These are phyloP conservation scores for Metopia argyrocephala DNA, from an alignment of 2,888 invertebrate species.

Conservation along the genomic window DNA sequence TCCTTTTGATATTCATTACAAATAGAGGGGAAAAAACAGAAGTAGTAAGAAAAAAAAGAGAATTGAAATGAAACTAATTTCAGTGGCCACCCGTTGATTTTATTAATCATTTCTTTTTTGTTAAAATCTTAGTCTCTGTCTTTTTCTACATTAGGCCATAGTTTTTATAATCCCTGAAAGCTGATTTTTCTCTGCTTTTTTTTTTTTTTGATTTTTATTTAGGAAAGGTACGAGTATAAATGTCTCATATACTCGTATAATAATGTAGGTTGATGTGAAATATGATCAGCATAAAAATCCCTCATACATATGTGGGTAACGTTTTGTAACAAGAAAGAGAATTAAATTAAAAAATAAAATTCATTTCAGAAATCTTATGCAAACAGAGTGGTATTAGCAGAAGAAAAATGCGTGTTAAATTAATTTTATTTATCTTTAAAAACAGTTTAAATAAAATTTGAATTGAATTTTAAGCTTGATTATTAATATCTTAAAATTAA, in stretches of 20 bases:
- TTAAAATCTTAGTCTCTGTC: background rate
- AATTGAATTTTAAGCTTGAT: too few relatives aligned
- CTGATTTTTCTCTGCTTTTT: constrained; percentile 12
- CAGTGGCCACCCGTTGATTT: constrained; percentile 66
- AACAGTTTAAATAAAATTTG: too few relatives aligned
- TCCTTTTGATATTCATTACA: constrained; percentile 56
- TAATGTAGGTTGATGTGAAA: constrained; percentile 49
- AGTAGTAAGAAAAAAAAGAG: background rate
- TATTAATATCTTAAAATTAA: too few relatives aligned
- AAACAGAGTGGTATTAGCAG: too few relatives aligned
- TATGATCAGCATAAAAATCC: constrained; percentile 47
- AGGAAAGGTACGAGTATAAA: background rate
- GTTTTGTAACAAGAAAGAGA: constrained; percentile 14
- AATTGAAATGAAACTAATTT: constrained; percentile 62
- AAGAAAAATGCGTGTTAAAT: too few relatives aligned
- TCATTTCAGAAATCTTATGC: background rate
- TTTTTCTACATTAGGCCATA: constrained; percentile 20
- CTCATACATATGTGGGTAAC: constrained; percentile 24
- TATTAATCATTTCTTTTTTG: constrained; percentile 64
- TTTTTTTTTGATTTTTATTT: background rate
- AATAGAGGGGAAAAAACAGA: constrained; percentile 3
- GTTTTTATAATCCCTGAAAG: constrained; percentile 11
- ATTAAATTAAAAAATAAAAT: background rate
- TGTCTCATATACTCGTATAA: constrained; percentile 13
- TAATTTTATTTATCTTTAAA: background rate